Conservation (phyloP, 2,113 vertebrate species). For the Ameiurus melas region DNA sequence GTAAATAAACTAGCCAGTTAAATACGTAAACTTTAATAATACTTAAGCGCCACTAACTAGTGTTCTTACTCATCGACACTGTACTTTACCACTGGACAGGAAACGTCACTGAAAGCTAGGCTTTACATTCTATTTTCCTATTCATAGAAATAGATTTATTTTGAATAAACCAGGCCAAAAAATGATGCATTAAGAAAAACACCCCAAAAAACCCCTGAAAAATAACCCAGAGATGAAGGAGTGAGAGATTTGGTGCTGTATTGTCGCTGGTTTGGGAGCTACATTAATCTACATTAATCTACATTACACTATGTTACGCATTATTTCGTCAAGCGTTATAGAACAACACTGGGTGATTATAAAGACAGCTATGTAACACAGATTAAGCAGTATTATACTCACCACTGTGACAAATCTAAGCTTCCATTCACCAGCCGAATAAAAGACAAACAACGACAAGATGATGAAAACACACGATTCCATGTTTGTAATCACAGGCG, state of each 20-base stretch:
- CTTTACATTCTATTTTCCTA: not conserved
- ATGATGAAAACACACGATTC: conserved; percentile 5
- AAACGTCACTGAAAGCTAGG: not conserved
- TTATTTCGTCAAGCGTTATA: not conserved
- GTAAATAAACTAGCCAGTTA: not conserved
- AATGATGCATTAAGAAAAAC: not conserved
- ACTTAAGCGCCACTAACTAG: no score
- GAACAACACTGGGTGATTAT: not conserved
- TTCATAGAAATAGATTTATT: not conserved
- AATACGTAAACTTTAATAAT: not conserved
- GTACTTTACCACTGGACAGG: not conserved
- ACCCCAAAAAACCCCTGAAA: no score
- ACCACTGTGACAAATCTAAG: conserved; percentile 50
- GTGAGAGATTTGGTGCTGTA: not conserved
- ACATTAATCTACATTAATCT: not conserved
- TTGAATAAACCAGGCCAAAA: not conserved
- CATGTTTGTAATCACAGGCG: conserved; percentile 16
- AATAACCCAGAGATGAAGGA: not conserved
- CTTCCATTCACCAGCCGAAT: conserved; percentile 33
- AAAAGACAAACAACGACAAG: conserved; percentile 1
- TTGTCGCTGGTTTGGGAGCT: not conserved
- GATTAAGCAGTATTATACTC: conserved; percentile 19
- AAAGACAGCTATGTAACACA: not conserved
- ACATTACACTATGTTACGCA: not conserved
- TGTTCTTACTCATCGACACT: no score